Evolutionary conservation across 2,888 invertebrate genomes (phyloP).

Genomic region (Dryadula phaetusa): DNA sequence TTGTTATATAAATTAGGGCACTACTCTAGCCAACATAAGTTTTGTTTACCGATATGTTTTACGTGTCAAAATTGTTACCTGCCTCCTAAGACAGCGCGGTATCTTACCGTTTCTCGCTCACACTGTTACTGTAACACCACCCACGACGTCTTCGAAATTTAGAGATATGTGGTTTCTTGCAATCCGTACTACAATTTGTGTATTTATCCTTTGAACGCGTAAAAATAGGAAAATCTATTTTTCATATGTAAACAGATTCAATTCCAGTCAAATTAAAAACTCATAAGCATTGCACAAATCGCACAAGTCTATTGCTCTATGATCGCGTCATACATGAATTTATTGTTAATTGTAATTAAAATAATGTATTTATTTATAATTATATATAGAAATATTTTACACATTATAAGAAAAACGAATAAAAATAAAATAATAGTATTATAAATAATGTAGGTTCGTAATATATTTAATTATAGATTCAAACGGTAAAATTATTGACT

Average conservation of each 20-base stretch:
- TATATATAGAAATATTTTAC: background rate
- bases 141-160: constrained; percentile 50
- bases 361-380: background rate
- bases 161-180: background rate
- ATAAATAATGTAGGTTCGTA: background rate
- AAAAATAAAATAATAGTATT: background rate
- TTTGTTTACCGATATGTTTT: constrained; percentile 30
- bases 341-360: background rate
- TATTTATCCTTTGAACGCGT: too few relatives aligned
- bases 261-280: background rate
- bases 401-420: background rate
- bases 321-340: background rate
- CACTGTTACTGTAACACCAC: constrained; percentile 60
- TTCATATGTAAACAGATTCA: background rate
- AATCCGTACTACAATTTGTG: background rate
- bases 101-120: constrained; percentile 52
- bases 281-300: background rate
- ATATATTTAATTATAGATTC: background rate
- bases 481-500: constrained; percentile 32
- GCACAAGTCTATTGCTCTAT: too few relatives aligned
- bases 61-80: constrained; percentile 48
- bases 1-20: background rate
- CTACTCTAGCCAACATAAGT: constrained; percentile 21
- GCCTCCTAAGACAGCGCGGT: constrained; percentile 55
- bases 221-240: background rate